A percentile compares a stretch with the other conserved stretches of the same genome.
Evolutionary conservation across 1,140 invertebrate genomes (phyloP).

Genomic region (Penaeus vannamei): DNA sequence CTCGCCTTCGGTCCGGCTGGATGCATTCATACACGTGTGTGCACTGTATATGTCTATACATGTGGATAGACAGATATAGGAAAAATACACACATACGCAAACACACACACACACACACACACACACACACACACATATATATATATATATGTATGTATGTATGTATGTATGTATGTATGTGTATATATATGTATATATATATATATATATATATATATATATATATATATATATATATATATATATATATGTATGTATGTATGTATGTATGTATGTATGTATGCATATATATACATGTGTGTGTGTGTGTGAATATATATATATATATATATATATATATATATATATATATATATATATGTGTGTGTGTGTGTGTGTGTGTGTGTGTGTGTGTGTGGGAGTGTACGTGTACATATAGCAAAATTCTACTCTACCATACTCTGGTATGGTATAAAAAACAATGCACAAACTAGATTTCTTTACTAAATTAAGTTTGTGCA

Average conservation of each 20-base stretch:
- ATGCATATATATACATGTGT: slow-evolving; percentile 6
- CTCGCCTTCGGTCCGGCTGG: not conserved
- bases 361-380: too few species aligned
- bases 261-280: slow-evolving; percentile 8
- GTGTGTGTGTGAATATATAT: not conserved
- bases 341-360: too few species aligned
- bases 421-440: too few species aligned
- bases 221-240: slow-evolving; percentile 36
- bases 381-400: too few species aligned
- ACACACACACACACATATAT: not conserved
- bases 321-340: not conserved
- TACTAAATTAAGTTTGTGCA: too few species aligned
- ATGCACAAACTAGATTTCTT: too few species aligned
- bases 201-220: slow-evolving; percentile 37
- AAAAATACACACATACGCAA: too few species aligned
- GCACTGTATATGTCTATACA: slow-evolving; percentile 7
- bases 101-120: not conserved
- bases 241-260: slow-evolving; percentile 13
- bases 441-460: too few species aligned
- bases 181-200: slow-evolving; percentile 21
- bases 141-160: not conserved
- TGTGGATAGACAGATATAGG: too few species aligned
- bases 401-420: too few species aligned
- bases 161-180: slow-evolving; percentile 30
- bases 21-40: not conserved